These are phyloP conservation scores for Melanophora roralis DNA, from an alignment of 2,888 invertebrate species.

Conservation along the genomic window DNA sequence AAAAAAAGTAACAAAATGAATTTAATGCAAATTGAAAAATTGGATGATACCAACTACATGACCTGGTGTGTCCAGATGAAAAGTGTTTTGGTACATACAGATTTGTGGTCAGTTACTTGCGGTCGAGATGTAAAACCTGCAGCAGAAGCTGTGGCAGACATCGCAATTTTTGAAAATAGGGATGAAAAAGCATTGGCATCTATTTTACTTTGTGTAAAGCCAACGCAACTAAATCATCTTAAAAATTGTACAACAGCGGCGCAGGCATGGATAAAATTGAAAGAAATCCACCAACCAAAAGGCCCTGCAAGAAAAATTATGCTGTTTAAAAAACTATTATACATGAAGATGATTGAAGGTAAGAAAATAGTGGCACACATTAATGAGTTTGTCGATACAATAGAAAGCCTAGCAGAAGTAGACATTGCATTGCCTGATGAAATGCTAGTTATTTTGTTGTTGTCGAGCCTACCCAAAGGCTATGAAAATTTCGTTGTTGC, in stretches of 20 bases:
- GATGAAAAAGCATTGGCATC: slow-evolving; percentile 55
- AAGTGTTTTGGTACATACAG: slow-evolving; percentile 1
- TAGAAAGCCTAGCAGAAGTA: slow-evolving; percentile 51
- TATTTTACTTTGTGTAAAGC: slow-evolving; percentile 53
- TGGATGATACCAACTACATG: not conserved
- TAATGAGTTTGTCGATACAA: slow-evolving; percentile 44
- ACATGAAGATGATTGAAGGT: slow-evolving; percentile 34
- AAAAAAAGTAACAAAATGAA: not conserved
- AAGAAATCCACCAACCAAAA: slow-evolving; percentile 49
- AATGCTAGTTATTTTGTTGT: slow-evolving; percentile 52
- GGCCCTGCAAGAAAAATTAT: slow-evolving; percentile 57
- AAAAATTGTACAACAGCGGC: slow-evolving; percentile 41
- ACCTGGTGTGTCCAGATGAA: slow-evolving; percentile 5
- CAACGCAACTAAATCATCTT: slow-evolving; percentile 51
- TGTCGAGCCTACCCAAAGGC: slow-evolving; percentile 52
- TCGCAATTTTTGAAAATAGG: not conserved
- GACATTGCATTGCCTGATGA: slow-evolving; percentile 40
- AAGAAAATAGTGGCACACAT: slow-evolving; percentile 44
- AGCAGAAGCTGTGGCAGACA: too few species aligned
- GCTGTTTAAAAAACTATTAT: slow-evolving; percentile 48
- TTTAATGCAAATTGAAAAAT: slow-evolving; percentile 4
- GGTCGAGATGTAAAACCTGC: not conserved
- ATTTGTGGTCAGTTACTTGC: slow-evolving; percentile 2
- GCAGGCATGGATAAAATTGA: slow-evolving; percentile 43
- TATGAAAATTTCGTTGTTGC: slow-evolving; percentile 57